Conservation (phyloP, 2,113 vertebrate genomes). For the Ceyx cyanopectus region DNA sequence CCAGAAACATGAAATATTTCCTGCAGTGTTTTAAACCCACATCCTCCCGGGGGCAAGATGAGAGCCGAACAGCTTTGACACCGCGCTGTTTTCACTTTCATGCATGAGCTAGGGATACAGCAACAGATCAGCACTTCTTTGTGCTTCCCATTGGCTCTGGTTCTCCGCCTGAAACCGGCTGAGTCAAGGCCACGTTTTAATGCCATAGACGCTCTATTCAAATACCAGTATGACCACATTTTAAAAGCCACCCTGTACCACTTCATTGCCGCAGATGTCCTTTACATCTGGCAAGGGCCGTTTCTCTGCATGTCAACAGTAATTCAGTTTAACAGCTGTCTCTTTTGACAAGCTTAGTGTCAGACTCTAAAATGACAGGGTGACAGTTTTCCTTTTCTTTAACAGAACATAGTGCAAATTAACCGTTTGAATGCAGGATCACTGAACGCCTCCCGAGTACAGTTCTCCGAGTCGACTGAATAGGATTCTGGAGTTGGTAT, state of each 20-base stretch:
- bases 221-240: slow-evolving; percentile 78
- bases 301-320: slow-evolving; percentile 81
- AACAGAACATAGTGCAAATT: slow-evolving; percentile 77
- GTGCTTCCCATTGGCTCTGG: slow-evolving; percentile 69
- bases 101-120: slow-evolving; percentile 63
- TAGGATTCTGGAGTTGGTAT: slow-evolving; percentile 15
- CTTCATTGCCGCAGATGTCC: slow-evolving; percentile 84
- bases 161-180: slow-evolving; percentile 62
- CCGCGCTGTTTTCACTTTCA: slow-evolving; percentile 48
- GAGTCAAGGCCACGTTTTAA: slow-evolving; percentile 76
- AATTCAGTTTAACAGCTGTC: slow-evolving; percentile 88
- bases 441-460: background rate
- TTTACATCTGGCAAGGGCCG: slow-evolving; percentile 83
- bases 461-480: slow-evolving; percentile 1
- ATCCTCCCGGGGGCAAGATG: slow-evolving; percentile 54
- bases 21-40: slow-evolving; percentile 46
- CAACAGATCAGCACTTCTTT: slow-evolving; percentile 72
- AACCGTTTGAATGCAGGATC: slow-evolving; percentile 73
- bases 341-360: slow-evolving; percentile 86
- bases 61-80: slow-evolving; percentile 52
- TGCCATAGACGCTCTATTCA: slow-evolving; percentile 74
- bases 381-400: slow-evolving; percentile 80
- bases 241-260: slow-evolving; percentile 79
- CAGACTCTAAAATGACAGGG: slow-evolving; percentile 82
- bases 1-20: slow-evolving; percentile 45